Percentiles rank a stretch among this genome's conserved stretches.
phyloP scores from a whole-genome alignment of 2,888 invertebrate genomes.

The Himalopsyche tibetana region DNA sequence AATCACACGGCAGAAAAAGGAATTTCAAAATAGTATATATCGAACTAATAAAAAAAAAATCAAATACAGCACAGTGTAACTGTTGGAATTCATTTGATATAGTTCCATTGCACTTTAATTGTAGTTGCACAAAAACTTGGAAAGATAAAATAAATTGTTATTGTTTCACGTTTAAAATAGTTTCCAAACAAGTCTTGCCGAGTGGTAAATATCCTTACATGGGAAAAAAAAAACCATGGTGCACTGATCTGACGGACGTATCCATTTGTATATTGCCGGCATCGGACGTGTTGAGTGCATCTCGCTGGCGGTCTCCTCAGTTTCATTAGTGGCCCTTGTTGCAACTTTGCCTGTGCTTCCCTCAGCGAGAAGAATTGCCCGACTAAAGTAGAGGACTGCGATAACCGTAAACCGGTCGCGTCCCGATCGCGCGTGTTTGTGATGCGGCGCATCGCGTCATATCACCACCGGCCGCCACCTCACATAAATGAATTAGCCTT shows the following conservation, averaged over 20 bases:
- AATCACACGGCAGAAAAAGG: too few relatives aligned
- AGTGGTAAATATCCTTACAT: too few relatives aligned
- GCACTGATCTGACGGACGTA: neutral
- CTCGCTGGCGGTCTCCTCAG: constrained; percentile 8
- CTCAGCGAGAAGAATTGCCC: neutral
- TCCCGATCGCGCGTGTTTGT: neutral
- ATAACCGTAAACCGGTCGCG: constrained; percentile 18
- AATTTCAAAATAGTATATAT: too few relatives aligned
- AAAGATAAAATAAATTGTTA: too few relatives aligned
- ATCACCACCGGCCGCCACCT: neutral
- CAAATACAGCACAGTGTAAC: too few relatives aligned
- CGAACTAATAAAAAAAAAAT: too few relatives aligned
- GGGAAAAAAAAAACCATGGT: too few relatives aligned
- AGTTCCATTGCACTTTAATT: too few relatives aligned
- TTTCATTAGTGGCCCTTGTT: constrained; percentile 7
- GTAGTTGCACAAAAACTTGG: too few relatives aligned
- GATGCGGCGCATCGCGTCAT: neutral
- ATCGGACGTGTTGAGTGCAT: neutral
- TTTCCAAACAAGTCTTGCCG: too few relatives aligned
- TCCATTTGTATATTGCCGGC: neutral
- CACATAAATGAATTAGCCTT: constrained; percentile 1
- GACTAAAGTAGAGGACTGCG: neutral
- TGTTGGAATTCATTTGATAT: too few relatives aligned
- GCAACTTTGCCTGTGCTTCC: neutral
- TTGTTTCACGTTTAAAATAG: too few relatives aligned